A percentile compares a stretch with the other conserved stretches of the same genome.
Conservation (phyloP, 2,797 vertebrate species). For the Tapera naevia region DNA sequence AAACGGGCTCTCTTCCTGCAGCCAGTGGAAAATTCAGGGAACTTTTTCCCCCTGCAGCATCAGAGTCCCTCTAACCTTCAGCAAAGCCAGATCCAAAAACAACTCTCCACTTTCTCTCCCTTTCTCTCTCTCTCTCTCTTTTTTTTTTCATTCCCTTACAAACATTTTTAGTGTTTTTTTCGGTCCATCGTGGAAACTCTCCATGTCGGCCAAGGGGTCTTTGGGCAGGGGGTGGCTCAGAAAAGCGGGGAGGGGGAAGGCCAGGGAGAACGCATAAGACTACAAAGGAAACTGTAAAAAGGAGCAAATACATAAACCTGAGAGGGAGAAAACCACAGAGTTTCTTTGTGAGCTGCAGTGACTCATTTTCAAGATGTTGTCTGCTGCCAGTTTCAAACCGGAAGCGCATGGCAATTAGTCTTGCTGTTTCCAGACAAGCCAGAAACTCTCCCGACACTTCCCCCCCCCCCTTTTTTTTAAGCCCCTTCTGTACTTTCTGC, state of each 20-base stretch:
- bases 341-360: slow-evolving; percentile 96
- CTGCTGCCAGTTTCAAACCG: slow-evolving; percentile 98
- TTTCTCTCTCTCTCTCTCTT: not conserved
- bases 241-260: not conserved
- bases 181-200: not conserved
- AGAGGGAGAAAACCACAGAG: slow-evolving; percentile 81
- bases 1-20: slow-evolving; percentile 94
- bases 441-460: slow-evolving; percentile 80
- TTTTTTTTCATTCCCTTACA: not conserved
- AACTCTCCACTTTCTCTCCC: slow-evolving; percentile 71
- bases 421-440: slow-evolving; percentile 97
- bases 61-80: slow-evolving; percentile 82
- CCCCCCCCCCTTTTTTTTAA: slow-evolving; percentile 30
- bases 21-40: slow-evolving; percentile 90
- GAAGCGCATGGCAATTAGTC: slow-evolving; percentile 99
- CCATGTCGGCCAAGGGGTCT: slow-evolving; percentile 34
- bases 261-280: slow-evolving; percentile 66
- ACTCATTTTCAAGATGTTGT: slow-evolving; percentile 99
- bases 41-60: slow-evolving; percentile 83
- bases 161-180: not conserved
- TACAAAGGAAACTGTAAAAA: slow-evolving; percentile 82
- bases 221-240: not conserved
- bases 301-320: slow-evolving; percentile 82
- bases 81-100: slow-evolving; percentile 81
- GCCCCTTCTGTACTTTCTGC: slow-evolving; percentile 72